Percentiles rank a stretch among this genome's conserved stretches.
These are phyloP conservation scores for Zaprionus kolodkinae DNA, from an alignment of 1,140 invertebrate species.

Conservation along the genomic window DNA sequence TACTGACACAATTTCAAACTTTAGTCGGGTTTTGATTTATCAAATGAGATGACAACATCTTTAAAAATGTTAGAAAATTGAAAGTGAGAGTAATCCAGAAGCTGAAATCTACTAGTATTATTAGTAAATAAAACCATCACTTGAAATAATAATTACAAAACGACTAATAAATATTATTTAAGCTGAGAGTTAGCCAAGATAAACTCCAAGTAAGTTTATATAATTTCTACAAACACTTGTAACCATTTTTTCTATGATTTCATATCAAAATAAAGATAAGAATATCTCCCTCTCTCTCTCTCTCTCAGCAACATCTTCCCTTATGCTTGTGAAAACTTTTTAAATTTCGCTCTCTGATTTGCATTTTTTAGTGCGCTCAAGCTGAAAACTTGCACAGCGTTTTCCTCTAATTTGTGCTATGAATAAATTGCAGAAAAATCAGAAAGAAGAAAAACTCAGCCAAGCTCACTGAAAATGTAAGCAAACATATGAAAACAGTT, in stretches of 20 bases:
- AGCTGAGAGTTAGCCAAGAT: no score
- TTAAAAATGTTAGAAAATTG: no score
- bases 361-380: neutral
- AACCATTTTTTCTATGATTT: no score
- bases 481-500: constrained; percentile 60
- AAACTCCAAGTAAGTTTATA: no score
- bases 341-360: neutral
- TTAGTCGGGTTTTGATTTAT: neutral
- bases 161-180: no score
- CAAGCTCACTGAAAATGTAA: constrained; percentile 45
- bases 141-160: no score
- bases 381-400: constrained; percentile 15
- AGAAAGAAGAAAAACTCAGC: constrained; percentile 21
- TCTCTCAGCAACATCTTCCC: neutral
- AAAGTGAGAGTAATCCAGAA: no score
- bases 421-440: constrained; percentile 42
- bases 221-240: no score
- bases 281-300: no score
- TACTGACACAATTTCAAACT: constrained; percentile 1
- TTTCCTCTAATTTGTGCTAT: constrained; percentile 55
- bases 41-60: neutral
- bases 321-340: neutral
- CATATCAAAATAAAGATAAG: no score
- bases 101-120: no score
- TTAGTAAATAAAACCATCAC: no score